phyloP scores from a whole-genome alignment of 2,888 invertebrate species.

The Dolomedes plantarius region DNA sequence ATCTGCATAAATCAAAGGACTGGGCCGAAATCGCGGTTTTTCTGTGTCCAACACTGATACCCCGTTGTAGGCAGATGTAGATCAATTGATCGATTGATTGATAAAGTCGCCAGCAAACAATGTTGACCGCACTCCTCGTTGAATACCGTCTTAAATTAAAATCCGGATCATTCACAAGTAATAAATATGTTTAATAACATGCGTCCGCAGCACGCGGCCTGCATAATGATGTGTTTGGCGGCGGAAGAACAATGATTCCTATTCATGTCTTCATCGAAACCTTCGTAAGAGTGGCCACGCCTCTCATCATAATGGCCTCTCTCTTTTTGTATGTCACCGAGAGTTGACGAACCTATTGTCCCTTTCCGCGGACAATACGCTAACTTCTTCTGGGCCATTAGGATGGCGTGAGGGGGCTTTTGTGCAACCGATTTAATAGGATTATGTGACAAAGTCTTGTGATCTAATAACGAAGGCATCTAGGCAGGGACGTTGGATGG shows the following conservation, averaged over 20 bases:
- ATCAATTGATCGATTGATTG: not conserved
- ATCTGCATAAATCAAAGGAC: no score
- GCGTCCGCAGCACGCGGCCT: not conserved
- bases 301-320: not conserved
- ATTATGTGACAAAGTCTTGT: not conserved
- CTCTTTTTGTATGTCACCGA: not conserved
- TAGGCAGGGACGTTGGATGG: not conserved
- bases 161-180: not conserved
- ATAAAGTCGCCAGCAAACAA: not conserved
- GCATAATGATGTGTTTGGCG: not conserved
- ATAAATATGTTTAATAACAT: slow-evolving; percentile 18
- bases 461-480: not conserved
- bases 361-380: not conserved
- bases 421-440: slow-evolving; percentile 21
- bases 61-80: not conserved
- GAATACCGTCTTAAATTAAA: not conserved
- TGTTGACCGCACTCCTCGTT: not conserved
- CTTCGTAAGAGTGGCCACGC: not conserved
- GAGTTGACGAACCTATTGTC: slow-evolving; percentile 1
- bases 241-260: slow-evolving; percentile 15
- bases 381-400: not conserved
- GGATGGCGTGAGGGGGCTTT: slow-evolving; percentile 2
- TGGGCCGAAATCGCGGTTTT: no score
- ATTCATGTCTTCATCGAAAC: slow-evolving; percentile 1
- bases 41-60: no score